A percentile compares a stretch with the other conserved stretches of the same genome.
These are phyloP conservation scores for Tolmerus cingulatus DNA, from an alignment of 2,888 invertebrate species.

Conservation along the genomic window DNA sequence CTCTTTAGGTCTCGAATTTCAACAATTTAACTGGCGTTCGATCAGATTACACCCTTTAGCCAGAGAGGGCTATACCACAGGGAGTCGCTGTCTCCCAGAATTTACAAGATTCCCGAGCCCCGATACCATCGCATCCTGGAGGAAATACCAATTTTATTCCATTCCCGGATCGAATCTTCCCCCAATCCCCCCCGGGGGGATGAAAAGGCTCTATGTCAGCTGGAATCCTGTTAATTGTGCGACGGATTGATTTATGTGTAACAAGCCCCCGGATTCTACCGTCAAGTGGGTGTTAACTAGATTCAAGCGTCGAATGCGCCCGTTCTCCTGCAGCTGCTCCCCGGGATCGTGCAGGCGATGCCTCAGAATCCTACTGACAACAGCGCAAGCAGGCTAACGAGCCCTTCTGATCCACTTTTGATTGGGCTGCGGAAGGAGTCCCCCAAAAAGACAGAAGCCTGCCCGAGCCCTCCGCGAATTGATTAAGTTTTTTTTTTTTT, in stretches of 20 bases:
- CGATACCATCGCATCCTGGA: not conserved
- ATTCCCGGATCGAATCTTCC: not conserved
- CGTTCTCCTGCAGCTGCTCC: not conserved
- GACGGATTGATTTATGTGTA: conserved; percentile 58
- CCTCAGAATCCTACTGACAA: not conserved
- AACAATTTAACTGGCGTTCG: conserved; percentile 25
- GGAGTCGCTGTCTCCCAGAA: not conserved
- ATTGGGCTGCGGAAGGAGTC: not conserved
- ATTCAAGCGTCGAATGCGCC: not conserved
- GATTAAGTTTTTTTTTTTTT: conserved; percentile 23
- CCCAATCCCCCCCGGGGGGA: not conserved
- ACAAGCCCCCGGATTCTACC: conserved; percentile 47
- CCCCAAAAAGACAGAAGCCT: not conserved
- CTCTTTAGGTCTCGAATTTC: conserved; percentile 17
- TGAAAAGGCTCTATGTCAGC: not conserved
- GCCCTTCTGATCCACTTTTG: not conserved
- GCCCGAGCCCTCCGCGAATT: not conserved
- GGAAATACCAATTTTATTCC: conserved; percentile 17
- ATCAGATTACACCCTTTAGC: conserved; percentile 26
- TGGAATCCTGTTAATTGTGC: conserved; percentile 56
- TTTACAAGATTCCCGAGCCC: not conserved
- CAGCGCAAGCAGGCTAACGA: not conserved
- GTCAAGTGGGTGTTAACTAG: conserved; percentile 30
- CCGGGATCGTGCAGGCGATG: not conserved
- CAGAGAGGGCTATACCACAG: not conserved